Conservation (phyloP, 2,888 invertebrate genomes). For the Atherix ibis region DNA sequence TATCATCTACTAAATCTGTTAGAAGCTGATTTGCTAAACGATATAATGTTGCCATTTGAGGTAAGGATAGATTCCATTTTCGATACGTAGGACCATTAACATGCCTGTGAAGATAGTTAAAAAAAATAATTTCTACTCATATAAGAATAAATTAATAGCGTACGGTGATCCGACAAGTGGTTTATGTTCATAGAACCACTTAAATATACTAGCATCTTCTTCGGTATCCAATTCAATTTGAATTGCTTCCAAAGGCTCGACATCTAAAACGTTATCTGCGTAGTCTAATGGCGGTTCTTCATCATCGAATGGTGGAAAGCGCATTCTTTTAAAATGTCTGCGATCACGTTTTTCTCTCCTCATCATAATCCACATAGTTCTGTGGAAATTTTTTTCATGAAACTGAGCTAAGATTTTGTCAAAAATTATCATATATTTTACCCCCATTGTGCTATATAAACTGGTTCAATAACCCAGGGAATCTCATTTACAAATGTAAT, state of each 20-base stretch:
- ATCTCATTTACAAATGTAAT: slow-evolving; percentile 99
- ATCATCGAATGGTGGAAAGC: slow-evolving; percentile 99
- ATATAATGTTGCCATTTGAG: slow-evolving; percentile 96
- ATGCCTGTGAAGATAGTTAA: slow-evolving; percentile 34
- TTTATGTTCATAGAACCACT: slow-evolving; percentile 98
- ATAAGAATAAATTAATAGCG: slow-evolving; percentile 16
- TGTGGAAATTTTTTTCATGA: slow-evolving; percentile 18
- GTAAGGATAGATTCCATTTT: slow-evolving; percentile 88
- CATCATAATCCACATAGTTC: slow-evolving; percentile 99
- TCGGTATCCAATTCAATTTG: slow-evolving; percentile 95
- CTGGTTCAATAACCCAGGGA: slow-evolving; percentile 98
- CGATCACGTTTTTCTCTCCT: slow-evolving; percentile 95
- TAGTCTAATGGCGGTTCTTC: slow-evolving; percentile 99
- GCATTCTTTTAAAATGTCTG: slow-evolving; percentile 97
- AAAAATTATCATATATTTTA: slow-evolving; percentile 27
- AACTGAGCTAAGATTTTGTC: slow-evolving; percentile 1
- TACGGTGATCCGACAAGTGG: slow-evolving; percentile 82
- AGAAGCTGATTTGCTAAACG: slow-evolving; percentile 93
- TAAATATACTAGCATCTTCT: slow-evolving; percentile 78
- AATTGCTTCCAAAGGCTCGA: slow-evolving; percentile 96
- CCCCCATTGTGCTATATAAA: slow-evolving; percentile 99
- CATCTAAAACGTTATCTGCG: slow-evolving; percentile 97
- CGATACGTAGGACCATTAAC: slow-evolving; percentile 97
- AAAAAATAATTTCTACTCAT: slow-evolving; percentile 1
- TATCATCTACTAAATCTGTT: slow-evolving; percentile 94